A percentile compares a stretch with the other conserved stretches of the same genome.
These are phyloP conservation scores for Pteropus rufus DNA, from an alignment of 2,797 vertebrate species.

Conservation along the genomic window DNA sequence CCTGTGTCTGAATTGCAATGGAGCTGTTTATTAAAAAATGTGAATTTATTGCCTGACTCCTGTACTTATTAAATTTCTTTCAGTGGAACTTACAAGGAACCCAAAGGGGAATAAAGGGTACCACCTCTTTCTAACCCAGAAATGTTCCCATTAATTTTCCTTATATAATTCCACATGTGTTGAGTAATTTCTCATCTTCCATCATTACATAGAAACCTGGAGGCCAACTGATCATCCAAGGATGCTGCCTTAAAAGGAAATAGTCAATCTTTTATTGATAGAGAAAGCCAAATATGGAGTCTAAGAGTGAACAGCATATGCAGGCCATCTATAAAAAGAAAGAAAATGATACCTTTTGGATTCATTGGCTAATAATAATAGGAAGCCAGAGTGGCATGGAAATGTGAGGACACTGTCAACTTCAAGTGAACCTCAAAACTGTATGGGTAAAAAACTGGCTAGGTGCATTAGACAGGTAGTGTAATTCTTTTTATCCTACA, in stretches of 20 bases:
- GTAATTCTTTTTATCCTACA: background rate
- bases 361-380: background rate
- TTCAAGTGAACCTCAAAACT: conserved; percentile 29
- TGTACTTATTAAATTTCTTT: background rate
- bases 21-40: background rate
- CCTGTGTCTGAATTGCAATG: background rate
- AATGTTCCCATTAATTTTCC: background rate
- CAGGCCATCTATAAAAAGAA: background rate
- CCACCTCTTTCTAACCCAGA: background rate
- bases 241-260: background rate
- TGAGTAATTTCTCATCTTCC: background rate
- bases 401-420: background rate
- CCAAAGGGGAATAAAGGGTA: background rate
- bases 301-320: background rate
- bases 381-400: background rate
- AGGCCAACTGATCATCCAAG: background rate
- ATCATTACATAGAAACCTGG: background rate
- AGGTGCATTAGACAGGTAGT: background rate
- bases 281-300: background rate
- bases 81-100: background rate
- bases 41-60: background rate
- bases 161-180: background rate
- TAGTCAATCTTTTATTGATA: background rate
- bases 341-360: conserved; percentile 19
- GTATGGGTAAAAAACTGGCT: background rate